Base-by-base conservation (phyloP, 2,797 vertebrate genomes). In the Leuciscus waleckii region DNA sequence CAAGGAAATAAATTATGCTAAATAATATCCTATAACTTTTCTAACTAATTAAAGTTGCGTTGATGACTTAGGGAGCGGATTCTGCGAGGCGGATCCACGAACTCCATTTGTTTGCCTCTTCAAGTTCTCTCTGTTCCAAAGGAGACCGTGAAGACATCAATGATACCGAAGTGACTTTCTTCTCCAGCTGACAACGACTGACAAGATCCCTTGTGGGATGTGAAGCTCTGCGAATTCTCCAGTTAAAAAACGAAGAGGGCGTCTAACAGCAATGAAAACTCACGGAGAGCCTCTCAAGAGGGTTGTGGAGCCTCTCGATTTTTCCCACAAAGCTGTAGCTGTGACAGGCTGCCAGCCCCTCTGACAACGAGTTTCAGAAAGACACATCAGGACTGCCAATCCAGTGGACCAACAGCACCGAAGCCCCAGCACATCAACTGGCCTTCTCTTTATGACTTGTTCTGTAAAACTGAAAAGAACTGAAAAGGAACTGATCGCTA, bases 1-100 rank as follows among this genome's bases (percentile, higher is more conserved):
- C 73, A 68, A 74, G 80, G 71, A 89, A 86, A 88, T 90, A 83
- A 90, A 90, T 91, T 74, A 89, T 37, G 63, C 75, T 85, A 86
- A 87, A 83, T 79, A 89, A 90, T 88, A 85, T 35, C 75, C 87
- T 87, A 87, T 90, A 90, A 90, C 88, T 86, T 87, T 69, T 32
- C 70, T 37, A 79, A 75, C 87, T 89, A 88, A 90, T 92, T 89
- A 90, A 89, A 88, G 85, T 51, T 51, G 58, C 16, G 51, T 8
- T 39, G 82, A 74, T 49, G 82, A 81, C 84, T 67, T 23, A 54
- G n/a, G 32, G 19, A 82, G 67, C 3, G 5, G 21, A 77, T 77
- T 71, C 11, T 16, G 79, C 7, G 5, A 32, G 19, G n/a, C 54
- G 54, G 80, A 56, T 46, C 51, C 43, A 35, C 16, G 0, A 63